A percentile compares a stretch with the other conserved stretches of the same genome.
These are phyloP conservation scores for Nymphicus hollandicus DNA, from an alignment of 2,113 vertebrate species.

Conservation along the genomic window DNA sequence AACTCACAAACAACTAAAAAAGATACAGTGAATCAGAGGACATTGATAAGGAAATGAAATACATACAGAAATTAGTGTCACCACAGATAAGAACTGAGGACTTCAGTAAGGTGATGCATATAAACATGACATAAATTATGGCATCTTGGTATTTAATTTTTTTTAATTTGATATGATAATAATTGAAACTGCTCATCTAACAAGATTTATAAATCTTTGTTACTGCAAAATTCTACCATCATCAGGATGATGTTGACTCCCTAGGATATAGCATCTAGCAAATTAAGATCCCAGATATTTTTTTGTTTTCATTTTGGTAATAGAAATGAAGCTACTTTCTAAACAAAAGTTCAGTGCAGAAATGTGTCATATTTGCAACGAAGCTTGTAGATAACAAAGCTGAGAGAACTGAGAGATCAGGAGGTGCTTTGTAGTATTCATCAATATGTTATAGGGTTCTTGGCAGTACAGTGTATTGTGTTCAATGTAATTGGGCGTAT, in stretches of 20 bases:
- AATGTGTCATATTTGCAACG: background rate
- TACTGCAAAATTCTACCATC: background rate
- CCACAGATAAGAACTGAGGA: background rate
- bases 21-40: background rate
- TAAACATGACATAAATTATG: background rate
- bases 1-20: background rate
- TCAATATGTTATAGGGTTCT: background rate
- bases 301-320: background rate
- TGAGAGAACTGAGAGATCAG: background rate
- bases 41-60: background rate
- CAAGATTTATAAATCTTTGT: background rate
- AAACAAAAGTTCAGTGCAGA: background rate
- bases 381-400: background rate
- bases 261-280: background rate
- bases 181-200: background rate
- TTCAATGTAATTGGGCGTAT: background rate
- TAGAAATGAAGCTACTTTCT: background rate
- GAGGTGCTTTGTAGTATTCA: background rate
- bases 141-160: background rate
- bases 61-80: background rate
- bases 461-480: background rate
- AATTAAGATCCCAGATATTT: background rate
- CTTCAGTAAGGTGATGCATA: background rate
- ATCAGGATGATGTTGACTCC: background rate
- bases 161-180: background rate